Base-by-base conservation (phyloP, 2,113 vertebrate species). In the Leuciscus idus region DNA sequence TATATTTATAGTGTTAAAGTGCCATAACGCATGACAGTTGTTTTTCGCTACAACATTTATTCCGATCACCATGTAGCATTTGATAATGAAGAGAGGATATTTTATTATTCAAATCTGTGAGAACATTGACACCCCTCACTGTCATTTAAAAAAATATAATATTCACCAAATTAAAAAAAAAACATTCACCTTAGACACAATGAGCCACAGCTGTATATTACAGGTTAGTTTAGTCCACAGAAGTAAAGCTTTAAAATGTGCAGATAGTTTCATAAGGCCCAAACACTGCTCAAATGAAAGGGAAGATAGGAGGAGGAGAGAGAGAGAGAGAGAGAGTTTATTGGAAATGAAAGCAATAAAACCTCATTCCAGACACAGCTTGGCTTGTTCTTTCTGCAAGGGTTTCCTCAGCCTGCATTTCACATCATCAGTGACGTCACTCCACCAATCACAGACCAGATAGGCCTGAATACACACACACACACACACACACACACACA, bases 331-430 rank as follows among this genome's bases (percentile, higher is more conserved):
- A 89, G 92, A 92, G 86, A 92, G 91, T 74, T 91, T 88, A 92
- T 92, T 94, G 92, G 91, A 94, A 93, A 91, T 94, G 92, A 93
- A 94, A 95, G 94, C 95, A 95, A 95, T 95, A 95, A 92, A 94
- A 91, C 72, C 85, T 87, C 85, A 89, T 86, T 92, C 87, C 90
- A 91, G 90, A 85, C 64, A 85, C 57, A 13, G 85, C 9, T 68
- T 2, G 21, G 6, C 68, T 43, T 68, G 50, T 75, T 74, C 5
- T 26, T 26, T 48, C 12, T 33, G 28, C 12, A 4, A 11, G 48
- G 57, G 0, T 17, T 55, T 85, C 81, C 30, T 74, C 26, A 62
- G 2, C 4, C 36, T 73, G 8, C 11, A 30, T 30, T 46, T 6
- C 30, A n/a, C 23, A 39, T 76, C 33, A 39, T 23, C 33, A 39